A percentile compares a stretch with the other conserved stretches of the same genome.
These are phyloP conservation scores for Okamejei kenojei DNA, from an alignment of 2,797 vertebrate genomes.

Conservation along the genomic window DNA sequence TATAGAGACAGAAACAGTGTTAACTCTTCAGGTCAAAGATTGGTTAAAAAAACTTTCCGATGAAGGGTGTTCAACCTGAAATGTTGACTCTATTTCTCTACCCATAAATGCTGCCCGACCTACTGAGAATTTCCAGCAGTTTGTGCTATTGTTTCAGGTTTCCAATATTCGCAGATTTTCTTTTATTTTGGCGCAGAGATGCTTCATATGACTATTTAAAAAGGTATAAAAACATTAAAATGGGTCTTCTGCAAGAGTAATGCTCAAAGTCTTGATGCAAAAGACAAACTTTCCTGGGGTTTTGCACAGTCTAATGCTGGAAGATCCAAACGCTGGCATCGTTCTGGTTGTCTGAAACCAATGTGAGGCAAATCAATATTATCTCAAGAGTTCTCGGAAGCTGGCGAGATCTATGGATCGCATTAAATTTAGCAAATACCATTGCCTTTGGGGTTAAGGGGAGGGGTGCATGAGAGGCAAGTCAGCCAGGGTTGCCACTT, in stretches of 20 bases:
- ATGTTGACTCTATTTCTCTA: too few species aligned
- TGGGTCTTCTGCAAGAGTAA: conserved; percentile 1
- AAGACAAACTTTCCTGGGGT: background rate
- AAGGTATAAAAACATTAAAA: background rate
- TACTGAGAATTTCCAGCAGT: too few species aligned
- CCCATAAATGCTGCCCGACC: too few species aligned
- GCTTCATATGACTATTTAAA: conserved; percentile 13
- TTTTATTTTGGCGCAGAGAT: background rate
- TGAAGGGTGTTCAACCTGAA: too few species aligned
- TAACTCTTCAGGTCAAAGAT: too few species aligned
- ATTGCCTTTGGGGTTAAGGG: too few species aligned
- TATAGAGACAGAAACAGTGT: too few species aligned
- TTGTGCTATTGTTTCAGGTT: too few species aligned
- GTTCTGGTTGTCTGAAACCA: background rate
- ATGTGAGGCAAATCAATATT: background rate
- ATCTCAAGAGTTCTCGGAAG: background rate
- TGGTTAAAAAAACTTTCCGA: too few species aligned
- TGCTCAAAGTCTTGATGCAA: background rate
- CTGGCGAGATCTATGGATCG: background rate
- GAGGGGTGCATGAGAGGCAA: background rate
- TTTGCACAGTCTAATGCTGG: background rate
- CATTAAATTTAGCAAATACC: background rate
- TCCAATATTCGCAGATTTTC: too few species aligned
- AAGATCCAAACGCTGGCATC: background rate
- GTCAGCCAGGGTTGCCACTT: background rate